Evolutionary conservation across 2,797 vertebrate genomes (phyloP).

Genomic region (Sebastes flavidus): DNA sequence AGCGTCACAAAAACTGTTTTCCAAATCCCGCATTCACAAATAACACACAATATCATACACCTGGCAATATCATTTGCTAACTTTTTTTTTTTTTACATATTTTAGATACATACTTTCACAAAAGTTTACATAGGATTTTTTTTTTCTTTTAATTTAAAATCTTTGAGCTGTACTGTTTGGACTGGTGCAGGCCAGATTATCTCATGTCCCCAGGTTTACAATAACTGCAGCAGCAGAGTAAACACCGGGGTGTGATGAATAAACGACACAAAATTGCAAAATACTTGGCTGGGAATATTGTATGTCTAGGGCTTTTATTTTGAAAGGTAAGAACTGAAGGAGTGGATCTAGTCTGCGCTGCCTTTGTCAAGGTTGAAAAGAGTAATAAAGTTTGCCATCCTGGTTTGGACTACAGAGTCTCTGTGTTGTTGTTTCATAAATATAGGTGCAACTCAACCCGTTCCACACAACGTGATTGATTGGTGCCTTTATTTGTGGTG

Average conservation of each 20-base stretch:
- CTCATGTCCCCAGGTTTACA: neutral
- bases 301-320: too few relatives aligned
- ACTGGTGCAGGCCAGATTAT: neutral
- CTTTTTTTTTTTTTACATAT: neutral
- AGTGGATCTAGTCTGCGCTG: too few relatives aligned
- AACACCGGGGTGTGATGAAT: too few relatives aligned
- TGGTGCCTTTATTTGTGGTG: too few relatives aligned
- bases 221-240: neutral
- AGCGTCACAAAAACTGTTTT: neutral
- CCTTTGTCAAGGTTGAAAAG: too few relatives aligned
- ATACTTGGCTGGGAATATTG: too few relatives aligned
- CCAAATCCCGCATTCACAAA: neutral
- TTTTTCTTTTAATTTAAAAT: neutral
- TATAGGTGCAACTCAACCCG: too few relatives aligned
- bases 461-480: too few relatives aligned
- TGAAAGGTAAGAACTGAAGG: too few relatives aligned
- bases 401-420: fast-evolving
- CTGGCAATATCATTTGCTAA: neutral
- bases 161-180: neutral
- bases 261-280: fast-evolving
- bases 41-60: neutral
- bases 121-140: neutral
- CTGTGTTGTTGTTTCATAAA: too few relatives aligned
- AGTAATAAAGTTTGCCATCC: too few relatives aligned
- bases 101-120: neutral